phyloP scores from a whole-genome alignment of 2,113 vertebrate species.

The Poeciliopsis occidentalis region DNA sequence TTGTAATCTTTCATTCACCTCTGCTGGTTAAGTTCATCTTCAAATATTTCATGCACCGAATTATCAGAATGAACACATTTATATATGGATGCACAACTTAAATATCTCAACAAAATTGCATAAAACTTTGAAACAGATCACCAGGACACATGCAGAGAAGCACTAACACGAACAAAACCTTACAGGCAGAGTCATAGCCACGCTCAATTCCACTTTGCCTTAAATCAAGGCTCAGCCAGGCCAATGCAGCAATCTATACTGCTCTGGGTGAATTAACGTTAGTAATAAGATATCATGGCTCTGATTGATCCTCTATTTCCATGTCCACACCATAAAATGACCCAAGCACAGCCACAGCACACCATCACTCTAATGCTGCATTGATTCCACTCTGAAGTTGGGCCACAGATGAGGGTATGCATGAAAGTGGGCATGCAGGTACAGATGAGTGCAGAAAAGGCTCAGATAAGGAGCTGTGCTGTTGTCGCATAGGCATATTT shows the following conservation, averaged over 20 bases:
- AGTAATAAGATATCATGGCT: slow-evolving; percentile 98
- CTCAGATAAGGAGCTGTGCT: too few relatives aligned
- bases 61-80: neutral
- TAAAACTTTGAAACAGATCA: neutral
- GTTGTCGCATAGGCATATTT: too few relatives aligned
- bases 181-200: slow-evolving; percentile 30
- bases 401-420: slow-evolving; percentile 26
- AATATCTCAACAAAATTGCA: neutral
- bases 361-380: slow-evolving; percentile 91
- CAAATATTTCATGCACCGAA: neutral
- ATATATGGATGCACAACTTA: slow-evolving; percentile 4
- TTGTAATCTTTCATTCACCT: slow-evolving; percentile 6
- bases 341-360: slow-evolving; percentile 87
- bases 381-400: slow-evolving; percentile 83
- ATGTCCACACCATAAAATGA: slow-evolving; percentile 93
- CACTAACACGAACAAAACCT: slow-evolving; percentile 6
- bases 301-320: slow-evolving; percentile 94
- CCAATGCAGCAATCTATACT: slow-evolving; percentile 90
- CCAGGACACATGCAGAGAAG: neutral
- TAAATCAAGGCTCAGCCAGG: slow-evolving; percentile 80
- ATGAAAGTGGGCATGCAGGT: slow-evolving; percentile 22
- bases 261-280: slow-evolving; percentile 97
- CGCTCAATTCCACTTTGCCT: slow-evolving; percentile 57
- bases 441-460: neutral
- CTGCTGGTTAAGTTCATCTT: slow-evolving; percentile 1